phyloP scores from a whole-genome alignment of 2,797 vertebrate genomes.

The Chrosomus eos region DNA sequence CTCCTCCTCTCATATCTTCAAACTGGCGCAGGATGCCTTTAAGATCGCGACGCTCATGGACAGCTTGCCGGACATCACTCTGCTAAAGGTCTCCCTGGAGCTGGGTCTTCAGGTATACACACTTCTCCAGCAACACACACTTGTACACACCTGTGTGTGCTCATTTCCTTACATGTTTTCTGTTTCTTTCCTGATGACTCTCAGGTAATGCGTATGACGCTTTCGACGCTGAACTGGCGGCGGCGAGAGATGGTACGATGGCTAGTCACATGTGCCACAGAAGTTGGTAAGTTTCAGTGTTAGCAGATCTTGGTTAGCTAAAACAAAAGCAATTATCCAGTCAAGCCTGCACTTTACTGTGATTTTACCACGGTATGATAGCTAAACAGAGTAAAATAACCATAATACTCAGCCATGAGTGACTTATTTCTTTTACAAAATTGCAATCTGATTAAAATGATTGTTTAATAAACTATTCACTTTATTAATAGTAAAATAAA shows the following conservation, averaged over 20 bases:
- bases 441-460: not conserved
- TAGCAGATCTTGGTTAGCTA: too few species aligned
- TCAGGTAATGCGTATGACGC: constrained; percentile 97
- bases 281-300: constrained; percentile 89
- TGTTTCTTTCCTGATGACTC: not conserved
- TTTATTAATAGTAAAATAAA: not conserved
- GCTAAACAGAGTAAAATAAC: not conserved
- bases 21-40: constrained; percentile 98
- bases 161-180: not conserved
- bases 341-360: not conserved
- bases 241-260: constrained; percentile 98
- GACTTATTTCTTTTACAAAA: not conserved
- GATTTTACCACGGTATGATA: not conserved
- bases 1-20: constrained; percentile 96
- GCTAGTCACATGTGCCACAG: constrained; percentile 98
- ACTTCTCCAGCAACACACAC: not conserved
- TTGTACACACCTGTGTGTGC: not conserved
- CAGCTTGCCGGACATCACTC: constrained; percentile 96
- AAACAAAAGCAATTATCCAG: not conserved
- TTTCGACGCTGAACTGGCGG: constrained; percentile 97
- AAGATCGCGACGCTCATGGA: constrained; percentile 99
- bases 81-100: constrained; percentile 97
- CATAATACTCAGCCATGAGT: not conserved
- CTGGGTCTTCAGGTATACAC: constrained; percentile 91
- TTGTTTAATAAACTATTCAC: not conserved